Evolutionary conservation across 2,888 invertebrate genomes (phyloP).

Genomic region (Camptogramma bilineatum): DNA sequence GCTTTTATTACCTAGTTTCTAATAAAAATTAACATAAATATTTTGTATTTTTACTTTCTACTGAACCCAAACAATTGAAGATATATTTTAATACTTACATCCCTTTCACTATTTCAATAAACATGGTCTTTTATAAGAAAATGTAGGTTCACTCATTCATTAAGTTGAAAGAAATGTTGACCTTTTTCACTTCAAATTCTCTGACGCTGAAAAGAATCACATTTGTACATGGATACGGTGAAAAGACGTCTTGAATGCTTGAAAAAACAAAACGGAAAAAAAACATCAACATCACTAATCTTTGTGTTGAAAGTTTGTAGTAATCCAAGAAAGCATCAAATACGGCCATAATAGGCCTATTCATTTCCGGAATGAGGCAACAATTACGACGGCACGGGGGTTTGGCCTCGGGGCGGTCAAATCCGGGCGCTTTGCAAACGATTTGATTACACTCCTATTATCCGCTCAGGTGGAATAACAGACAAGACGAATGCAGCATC

Average conservation of each 20-base stretch:
- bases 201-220: background rate
- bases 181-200: slow-evolving; percentile 11
- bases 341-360: slow-evolving; percentile 26
- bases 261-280: slow-evolving; percentile 2
- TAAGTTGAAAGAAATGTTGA: slow-evolving; percentile 21
- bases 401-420: slow-evolving; percentile 29
- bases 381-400: slow-evolving; percentile 30
- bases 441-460: slow-evolving; percentile 37
- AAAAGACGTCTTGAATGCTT: background rate
- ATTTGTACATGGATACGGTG: background rate
- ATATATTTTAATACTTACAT: background rate
- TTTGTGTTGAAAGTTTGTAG: slow-evolving; percentile 21
- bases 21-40: slow-evolving; percentile 67
- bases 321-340: slow-evolving; percentile 32
- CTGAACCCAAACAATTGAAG: background rate
- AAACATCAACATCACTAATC: slow-evolving; percentile 12
- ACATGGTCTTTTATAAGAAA: background rate
- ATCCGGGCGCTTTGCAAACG: slow-evolving; percentile 34
- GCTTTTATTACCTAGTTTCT: slow-evolving; percentile 66
- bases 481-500: slow-evolving; percentile 33
- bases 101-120: slow-evolving; percentile 3
- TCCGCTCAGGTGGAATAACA: slow-evolving; percentile 34
- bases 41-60: slow-evolving; percentile 38
- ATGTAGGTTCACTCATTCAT: slow-evolving; percentile 12
- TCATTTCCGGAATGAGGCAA: slow-evolving; percentile 37